These are phyloP conservation scores for Leptopilina boulardi DNA, from an alignment of 1,140 invertebrate species.

Conservation along the genomic window DNA sequence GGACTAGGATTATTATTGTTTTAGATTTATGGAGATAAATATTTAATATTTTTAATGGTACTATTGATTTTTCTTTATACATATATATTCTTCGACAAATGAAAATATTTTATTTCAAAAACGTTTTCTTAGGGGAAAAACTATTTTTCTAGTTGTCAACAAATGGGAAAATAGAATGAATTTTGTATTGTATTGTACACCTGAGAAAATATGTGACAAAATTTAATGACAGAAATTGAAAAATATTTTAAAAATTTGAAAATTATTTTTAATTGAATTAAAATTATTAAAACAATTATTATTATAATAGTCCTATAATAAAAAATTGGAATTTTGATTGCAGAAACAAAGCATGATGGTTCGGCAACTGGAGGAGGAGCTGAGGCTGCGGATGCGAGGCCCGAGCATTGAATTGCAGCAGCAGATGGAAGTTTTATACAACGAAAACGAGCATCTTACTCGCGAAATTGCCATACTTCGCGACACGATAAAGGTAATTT, in stretches of 20 bases:
- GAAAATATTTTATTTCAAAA: no score
- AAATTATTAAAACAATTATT: no score
- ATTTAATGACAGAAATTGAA: neutral
- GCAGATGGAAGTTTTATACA: slow-evolving; percentile 93
- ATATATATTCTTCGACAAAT: no score
- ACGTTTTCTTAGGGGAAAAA: no score
- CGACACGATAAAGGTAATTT: slow-evolving; percentile 92
- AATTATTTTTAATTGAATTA: no score
- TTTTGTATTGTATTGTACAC: no score
- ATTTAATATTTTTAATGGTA: neutral
- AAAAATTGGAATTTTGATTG: slow-evolving; percentile 58
- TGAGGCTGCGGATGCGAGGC: slow-evolving; percentile 88
- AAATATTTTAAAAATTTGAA: neutral
- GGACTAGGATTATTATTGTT: neutral
- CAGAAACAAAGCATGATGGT: slow-evolving; percentile 98
- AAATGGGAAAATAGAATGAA: no score
- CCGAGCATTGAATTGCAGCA: slow-evolving; percentile 93
- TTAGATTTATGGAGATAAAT: neutral
- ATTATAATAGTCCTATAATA: no score
- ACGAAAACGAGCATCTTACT: slow-evolving; percentile 95
- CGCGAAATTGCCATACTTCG: slow-evolving; percentile 96
- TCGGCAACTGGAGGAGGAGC: slow-evolving; percentile 94
- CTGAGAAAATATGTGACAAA: no score
- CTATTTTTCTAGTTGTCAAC: no score
- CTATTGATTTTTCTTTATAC: no score